phyloP scores from a whole-genome alignment of 2,888 invertebrate genomes.

The Aplocera efformata region DNA sequence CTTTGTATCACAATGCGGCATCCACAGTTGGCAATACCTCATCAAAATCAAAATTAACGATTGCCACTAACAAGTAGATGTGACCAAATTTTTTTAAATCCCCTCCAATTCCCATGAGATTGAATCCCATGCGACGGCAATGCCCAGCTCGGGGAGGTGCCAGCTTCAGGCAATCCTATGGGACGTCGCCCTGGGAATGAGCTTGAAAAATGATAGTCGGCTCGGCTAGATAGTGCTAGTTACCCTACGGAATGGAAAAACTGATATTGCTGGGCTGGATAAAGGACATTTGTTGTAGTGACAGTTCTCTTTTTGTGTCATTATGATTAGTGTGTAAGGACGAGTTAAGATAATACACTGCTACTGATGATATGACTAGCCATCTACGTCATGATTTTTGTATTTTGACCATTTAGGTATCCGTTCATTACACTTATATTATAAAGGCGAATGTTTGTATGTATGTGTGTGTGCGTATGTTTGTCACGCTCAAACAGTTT shows the following conservation, averaged over 20 bases:
- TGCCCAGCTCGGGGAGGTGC: slow-evolving; percentile 44
- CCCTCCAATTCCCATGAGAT: slow-evolving; percentile 75
- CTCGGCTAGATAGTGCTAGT: slow-evolving; percentile 18
- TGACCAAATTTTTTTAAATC: slow-evolving; percentile 53
- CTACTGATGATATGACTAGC: too few species aligned
- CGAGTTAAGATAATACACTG: too few species aligned
- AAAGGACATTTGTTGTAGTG: too few species aligned
- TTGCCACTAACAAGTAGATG: slow-evolving; percentile 19
- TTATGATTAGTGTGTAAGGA: too few species aligned
- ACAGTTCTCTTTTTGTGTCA: too few species aligned
- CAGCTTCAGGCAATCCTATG: slow-evolving; percentile 49
- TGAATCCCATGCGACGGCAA: slow-evolving; percentile 71
- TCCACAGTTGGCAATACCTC: background rate
- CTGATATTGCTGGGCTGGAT: slow-evolving; percentile 4
- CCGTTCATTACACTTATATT: too few species aligned
- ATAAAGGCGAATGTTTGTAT: too few species aligned
- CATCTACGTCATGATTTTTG: too few species aligned
- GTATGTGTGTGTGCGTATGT: too few species aligned
- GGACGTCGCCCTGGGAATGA: slow-evolving; percentile 54
- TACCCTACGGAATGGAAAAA: slow-evolving; percentile 13
- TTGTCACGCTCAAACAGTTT: too few species aligned
- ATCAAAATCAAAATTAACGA: slow-evolving; percentile 8
- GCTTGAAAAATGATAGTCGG: slow-evolving; percentile 52
- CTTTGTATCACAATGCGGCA: background rate
- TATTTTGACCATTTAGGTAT: too few species aligned